A percentile compares a stretch with the other conserved stretches of the same genome.
These are phyloP conservation scores for Aphidius colemani DNA, from an alignment of 2,888 invertebrate genomes.

Conservation along the genomic window DNA sequence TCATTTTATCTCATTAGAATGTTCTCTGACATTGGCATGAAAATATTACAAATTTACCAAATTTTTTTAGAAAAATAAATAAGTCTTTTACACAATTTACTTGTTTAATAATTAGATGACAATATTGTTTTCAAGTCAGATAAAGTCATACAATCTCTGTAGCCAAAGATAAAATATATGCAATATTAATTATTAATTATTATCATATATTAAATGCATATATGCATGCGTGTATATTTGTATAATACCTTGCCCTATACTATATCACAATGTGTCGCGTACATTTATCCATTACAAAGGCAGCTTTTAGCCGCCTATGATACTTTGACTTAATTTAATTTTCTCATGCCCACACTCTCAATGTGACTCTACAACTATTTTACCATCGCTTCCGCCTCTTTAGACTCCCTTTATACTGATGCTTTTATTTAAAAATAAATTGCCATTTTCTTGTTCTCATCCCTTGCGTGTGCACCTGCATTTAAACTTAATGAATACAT, in stretches of 20 bases:
- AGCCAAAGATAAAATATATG: too few species aligned
- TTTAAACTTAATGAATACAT: neutral
- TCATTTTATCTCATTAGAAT: neutral
- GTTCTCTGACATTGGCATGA: too few species aligned
- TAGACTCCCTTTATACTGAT: conserved; percentile 2
- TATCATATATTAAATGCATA: too few species aligned
- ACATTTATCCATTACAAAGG: conserved; percentile 31
- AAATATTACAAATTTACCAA: too few species aligned
- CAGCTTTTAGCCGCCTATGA: conserved; percentile 37
- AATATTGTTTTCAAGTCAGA: too few species aligned
- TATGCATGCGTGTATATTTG: too few species aligned
- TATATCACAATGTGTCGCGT: neutral
- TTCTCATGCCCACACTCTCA: conserved; percentile 18
- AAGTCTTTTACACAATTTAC: too few species aligned
- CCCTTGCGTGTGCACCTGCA: neutral
- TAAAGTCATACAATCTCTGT: too few species aligned
- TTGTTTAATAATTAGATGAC: too few species aligned
- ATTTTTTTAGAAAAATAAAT: too few species aligned
- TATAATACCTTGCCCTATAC: neutral
- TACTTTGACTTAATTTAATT: conserved; percentile 36
- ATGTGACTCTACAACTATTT: neutral
- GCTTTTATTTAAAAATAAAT: neutral
- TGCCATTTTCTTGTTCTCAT: neutral
- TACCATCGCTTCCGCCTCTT: conserved; percentile 12
- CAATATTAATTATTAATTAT: too few species aligned